A percentile compares a stretch with the other conserved stretches of the same genome.
Evolutionary conservation across 2,797 vertebrate genomes (phyloP).

Genomic region (Anas acuta): DNA sequence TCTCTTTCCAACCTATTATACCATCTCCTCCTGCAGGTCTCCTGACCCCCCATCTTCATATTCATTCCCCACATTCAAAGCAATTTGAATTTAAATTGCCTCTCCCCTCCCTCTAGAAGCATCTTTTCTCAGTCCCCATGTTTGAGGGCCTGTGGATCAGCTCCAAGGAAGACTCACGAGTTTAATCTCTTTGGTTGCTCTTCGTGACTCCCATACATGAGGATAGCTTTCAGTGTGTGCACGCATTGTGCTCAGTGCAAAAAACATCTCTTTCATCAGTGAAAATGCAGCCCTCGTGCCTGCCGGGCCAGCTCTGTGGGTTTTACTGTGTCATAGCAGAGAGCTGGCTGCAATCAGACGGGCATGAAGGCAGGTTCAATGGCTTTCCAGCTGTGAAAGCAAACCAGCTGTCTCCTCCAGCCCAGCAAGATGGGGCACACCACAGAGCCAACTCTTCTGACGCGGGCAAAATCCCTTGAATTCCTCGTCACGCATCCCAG

Average conservation of each 20-base stretch:
- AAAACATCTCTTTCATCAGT: background rate
- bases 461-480: fast-evolving
- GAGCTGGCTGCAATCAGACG: background rate
- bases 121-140: background rate
- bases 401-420: background rate
- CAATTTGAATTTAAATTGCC: background rate
- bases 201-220: background rate
- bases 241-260: background rate
- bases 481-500: background rate
- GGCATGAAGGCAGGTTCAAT: background rate
- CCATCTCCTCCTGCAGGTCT: background rate
- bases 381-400: constrained; percentile 9
- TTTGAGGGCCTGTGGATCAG: background rate
- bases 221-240: background rate
- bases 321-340: background rate
- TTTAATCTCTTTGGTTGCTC: background rate
- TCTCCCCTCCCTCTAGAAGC: background rate
- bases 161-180: background rate
- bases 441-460: background rate
- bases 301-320: background rate
- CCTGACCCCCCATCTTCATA: background rate
- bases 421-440: background rate
- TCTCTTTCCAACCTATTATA: background rate
- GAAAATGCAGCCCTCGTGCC: background rate
- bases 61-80: background rate